Base-by-base conservation (phyloP, 2,113 vertebrate species). In the Toxotes jaculatrix region DNA sequence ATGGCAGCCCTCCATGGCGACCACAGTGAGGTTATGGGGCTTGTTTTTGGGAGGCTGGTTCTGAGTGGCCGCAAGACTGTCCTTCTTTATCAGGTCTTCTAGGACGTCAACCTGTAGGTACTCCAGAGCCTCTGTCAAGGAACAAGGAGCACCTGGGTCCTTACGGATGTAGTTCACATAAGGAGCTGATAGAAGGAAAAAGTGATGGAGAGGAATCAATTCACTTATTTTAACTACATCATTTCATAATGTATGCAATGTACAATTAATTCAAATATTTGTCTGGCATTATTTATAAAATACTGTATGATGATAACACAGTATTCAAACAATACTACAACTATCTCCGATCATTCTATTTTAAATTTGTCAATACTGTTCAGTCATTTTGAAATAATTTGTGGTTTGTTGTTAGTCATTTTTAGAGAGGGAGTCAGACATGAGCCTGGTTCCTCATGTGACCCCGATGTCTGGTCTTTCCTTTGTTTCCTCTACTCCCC, bases 1-100 rank as follows among this genome's bases (percentile, higher is more conserved):
- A 77, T 99, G 98, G 86, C 98, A 99, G 79, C 98, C 98, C 92
- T 99, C 98, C 59, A 99, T 96, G 62, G 98, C 98, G 0, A 99
- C 97, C 2, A 99, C 95, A 0, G 98, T 99, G 91, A 99, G 95
- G 87, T 99, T 99, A 67, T 97, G 95, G 42, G 98, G 98, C 53
- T 95, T 95, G 47, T 95, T 91, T 87, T 96, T 95, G 7, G 98
- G 97, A 68, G 88, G 95, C 34, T 84, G 91, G 14, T 90, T 94
- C 79, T 92, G 92, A 88, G 69, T 89, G 36, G 81, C 59, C 19
- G 74, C 70, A 63, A 74, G 84, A 32, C 93, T 94, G 84, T 98
- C 97, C 32, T 95, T 96, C 32, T 97, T 94, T 9, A 99, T 95
- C 40, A 99, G 95, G 82, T 96, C 93, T 77, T 96, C 94, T 0